Evolutionary conservation across 2,797 vertebrate species (phyloP).

Genomic region (Alca torda): DNA sequence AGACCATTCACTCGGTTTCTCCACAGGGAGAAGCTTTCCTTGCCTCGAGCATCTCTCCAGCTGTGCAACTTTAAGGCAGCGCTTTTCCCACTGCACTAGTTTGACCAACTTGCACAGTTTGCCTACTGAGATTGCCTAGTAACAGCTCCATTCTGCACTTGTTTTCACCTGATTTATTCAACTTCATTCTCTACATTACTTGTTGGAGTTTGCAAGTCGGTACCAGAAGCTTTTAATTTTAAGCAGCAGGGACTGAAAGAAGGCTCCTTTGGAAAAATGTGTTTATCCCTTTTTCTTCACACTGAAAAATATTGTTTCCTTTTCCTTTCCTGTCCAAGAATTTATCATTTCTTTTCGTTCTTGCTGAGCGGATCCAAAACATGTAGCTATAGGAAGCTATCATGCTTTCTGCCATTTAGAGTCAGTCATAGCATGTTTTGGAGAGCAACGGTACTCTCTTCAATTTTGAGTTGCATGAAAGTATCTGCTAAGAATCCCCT

Average conservation of each 20-base stretch:
- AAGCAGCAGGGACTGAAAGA: conserved; percentile 64
- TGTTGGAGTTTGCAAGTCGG: not conserved
- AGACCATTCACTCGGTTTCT: conserved; percentile 46
- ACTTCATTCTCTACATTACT: not conserved
- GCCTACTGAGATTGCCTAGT: conserved; percentile 70
- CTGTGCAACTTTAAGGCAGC: conserved; percentile 51
- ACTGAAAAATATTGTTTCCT: conserved; percentile 46
- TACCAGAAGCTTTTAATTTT: conserved; percentile 70
- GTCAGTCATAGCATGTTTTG: not conserved
- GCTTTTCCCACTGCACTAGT: conserved; percentile 34
- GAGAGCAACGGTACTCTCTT: not conserved
- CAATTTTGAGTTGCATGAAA: not conserved
- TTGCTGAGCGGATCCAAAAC: conserved; percentile 19
- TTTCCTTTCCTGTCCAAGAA: conserved; percentile 41
- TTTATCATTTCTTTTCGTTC: conserved; percentile 36
- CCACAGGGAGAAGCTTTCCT: conserved; percentile 15
- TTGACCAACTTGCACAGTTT: conserved; percentile 59
- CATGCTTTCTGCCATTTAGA: not conserved
- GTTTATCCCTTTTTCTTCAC: not conserved
- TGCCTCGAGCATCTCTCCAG: not conserved
- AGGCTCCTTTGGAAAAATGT: conserved; percentile 56
- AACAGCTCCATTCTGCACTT: conserved; percentile 29
- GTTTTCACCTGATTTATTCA: conserved; percentile 38
- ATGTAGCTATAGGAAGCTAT: not conserved
- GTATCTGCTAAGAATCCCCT: not conserved